A percentile compares a stretch with the other conserved stretches of the same genome.
These are phyloP conservation scores for Crocidura indochinensis DNA, from an alignment of 2,797 vertebrate genomes.

Conservation along the genomic window DNA sequence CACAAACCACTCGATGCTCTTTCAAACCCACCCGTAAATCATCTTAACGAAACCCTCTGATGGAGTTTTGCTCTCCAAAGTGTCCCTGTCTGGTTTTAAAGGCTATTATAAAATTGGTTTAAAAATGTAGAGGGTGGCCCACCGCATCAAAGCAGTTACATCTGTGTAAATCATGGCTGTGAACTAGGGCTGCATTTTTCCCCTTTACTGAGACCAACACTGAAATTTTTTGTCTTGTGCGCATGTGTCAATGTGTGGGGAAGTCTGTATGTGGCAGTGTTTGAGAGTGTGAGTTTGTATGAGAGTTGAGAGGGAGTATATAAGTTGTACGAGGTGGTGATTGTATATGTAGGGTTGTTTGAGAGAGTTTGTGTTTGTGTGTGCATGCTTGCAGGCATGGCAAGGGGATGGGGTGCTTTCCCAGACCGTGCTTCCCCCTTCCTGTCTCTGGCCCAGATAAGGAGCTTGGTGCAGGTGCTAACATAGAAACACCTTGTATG, in stretches of 20 bases:
- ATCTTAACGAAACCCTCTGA: constrained; percentile 82
- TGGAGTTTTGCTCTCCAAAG: constrained; percentile 67
- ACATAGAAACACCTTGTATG: too few species aligned
- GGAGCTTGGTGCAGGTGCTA: too few species aligned
- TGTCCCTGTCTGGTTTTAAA: constrained; percentile 77
- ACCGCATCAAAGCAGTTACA: constrained; percentile 63
- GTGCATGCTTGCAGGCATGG: background rate
- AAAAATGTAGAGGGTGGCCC: constrained; percentile 79
- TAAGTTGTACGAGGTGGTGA: too few species aligned
- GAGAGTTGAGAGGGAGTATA: too few species aligned
- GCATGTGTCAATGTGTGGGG: background rate
- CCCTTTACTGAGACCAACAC: constrained; percentile 44
- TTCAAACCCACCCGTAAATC: constrained; percentile 80
- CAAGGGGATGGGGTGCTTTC: too few species aligned
- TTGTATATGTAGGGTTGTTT: background rate
- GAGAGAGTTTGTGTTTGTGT: background rate
- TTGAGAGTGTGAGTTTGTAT: too few species aligned
- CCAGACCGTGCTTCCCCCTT: too few species aligned
- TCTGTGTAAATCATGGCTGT: constrained; percentile 56
- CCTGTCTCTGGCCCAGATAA: too few species aligned
- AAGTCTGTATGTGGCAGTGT: background rate
- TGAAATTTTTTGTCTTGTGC: constrained; percentile 9
- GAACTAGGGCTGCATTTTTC: constrained; percentile 17
- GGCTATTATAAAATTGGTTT: constrained; percentile 73
- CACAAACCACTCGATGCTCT: constrained; percentile 80